Evolutionary conservation across 1,140 invertebrate genomes (phyloP).

Genomic region (Wasmannia auropunctata): DNA sequence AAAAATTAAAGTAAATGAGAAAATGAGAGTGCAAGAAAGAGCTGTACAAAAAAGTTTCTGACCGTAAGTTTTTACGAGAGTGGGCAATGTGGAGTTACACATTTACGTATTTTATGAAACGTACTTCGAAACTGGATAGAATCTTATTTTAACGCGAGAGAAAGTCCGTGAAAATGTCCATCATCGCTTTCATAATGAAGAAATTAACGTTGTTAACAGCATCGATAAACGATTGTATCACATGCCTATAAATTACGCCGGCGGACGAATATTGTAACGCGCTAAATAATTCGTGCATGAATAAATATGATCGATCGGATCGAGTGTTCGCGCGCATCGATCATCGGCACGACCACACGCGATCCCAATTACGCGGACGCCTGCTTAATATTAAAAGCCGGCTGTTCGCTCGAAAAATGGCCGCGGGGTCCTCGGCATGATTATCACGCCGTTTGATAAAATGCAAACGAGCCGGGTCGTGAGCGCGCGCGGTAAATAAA

Average conservation of each 20-base stretch:
- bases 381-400: constrained; percentile 71
- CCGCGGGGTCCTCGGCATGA: constrained; percentile 49
- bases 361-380: constrained; percentile 41
- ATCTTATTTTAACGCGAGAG: constrained; percentile 12
- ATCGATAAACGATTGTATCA: constrained; percentile 29
- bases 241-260: constrained; percentile 35
- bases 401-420: constrained; percentile 60
- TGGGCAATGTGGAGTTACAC: not conserved
- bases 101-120: not conserved
- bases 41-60: not conserved
- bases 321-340: constrained; percentile 33
- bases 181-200: constrained; percentile 28
- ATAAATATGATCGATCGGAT: constrained; percentile 56
- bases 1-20: not conserved
- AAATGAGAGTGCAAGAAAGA: not conserved
- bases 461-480: constrained; percentile 67
- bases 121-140: not conserved
- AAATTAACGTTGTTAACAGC: constrained; percentile 35
- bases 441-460: constrained; percentile 65
- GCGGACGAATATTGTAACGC: constrained; percentile 29
- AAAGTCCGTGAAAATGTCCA: constrained; percentile 5
- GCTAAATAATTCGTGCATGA: constrained; percentile 37
- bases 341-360: constrained; percentile 49
- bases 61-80: not conserved
- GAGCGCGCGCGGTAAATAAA: constrained; percentile 55